Conservation (phyloP, 2,113 vertebrate species). For the Aythya baeri region DNA sequence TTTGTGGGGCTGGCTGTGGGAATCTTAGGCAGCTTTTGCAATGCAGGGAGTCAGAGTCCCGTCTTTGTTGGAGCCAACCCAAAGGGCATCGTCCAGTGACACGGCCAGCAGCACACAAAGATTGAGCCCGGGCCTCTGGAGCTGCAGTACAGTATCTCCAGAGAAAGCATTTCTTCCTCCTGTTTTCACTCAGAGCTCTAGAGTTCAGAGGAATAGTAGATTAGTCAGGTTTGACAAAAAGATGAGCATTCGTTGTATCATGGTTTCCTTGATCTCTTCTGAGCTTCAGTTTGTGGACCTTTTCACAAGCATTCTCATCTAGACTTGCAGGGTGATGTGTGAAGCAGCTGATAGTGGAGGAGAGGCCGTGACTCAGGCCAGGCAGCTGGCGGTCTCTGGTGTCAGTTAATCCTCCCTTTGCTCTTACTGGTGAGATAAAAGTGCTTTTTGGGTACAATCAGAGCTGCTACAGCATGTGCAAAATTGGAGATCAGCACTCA, state of each 20-base stretch:
- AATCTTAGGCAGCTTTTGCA: background rate
- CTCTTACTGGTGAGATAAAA: background rate
- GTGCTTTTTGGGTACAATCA: background rate
- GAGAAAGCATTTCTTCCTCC: background rate
- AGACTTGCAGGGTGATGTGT: slow-evolving; percentile 15
- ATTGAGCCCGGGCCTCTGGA: background rate
- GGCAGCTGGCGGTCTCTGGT: slow-evolving; percentile 4
- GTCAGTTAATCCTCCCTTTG: background rate
- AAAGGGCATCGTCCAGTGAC: background rate
- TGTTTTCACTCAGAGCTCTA: slow-evolving; percentile 50
- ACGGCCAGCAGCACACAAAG: background rate
- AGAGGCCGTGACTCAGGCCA: background rate
- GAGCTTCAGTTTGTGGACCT: slow-evolving; percentile 53
- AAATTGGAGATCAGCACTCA: background rate
- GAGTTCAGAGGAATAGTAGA: slow-evolving; percentile 50
- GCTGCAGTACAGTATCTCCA: background rate
- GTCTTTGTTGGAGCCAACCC: background rate
- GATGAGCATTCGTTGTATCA: slow-evolving; percentile 46
- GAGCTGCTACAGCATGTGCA: background rate
- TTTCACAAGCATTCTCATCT: slow-evolving; percentile 58
- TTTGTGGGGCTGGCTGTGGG: background rate
- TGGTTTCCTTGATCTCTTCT: slow-evolving; percentile 65
- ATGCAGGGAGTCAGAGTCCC: background rate
- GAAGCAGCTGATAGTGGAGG: slow-evolving; percentile 2
- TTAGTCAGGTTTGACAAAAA: slow-evolving; percentile 72